Base-by-base conservation (phyloP, 1,140 invertebrate genomes). In the Holcopasites calliopsidis region DNA sequence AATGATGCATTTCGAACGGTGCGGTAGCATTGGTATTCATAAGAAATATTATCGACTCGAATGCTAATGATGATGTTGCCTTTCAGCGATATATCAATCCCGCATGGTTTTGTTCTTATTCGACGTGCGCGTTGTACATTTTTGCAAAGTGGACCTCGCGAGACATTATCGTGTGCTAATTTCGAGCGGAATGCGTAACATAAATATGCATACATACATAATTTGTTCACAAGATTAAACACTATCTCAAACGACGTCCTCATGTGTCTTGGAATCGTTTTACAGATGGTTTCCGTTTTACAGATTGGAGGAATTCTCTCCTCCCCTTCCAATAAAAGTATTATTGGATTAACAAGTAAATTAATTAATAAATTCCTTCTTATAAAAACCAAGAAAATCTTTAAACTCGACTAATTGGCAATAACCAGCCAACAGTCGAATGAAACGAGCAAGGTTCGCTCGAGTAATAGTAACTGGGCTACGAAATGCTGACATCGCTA, bases 41-140 rank as follows among this genome's bases (percentile, higher is more conserved):
- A 40, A 72, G 69, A 72, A 72, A 72, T 64, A 64, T 72, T 31
- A 64, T 40, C 69, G 33, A 52, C 23, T 52, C 42, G 2, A 49
- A 72, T 72, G 69, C 58, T 72, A 72, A 72, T 64, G 69, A 52
- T 64, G 58, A 72, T 50, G 69, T 72, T 38, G 57, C 35, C 58
- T 72, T 62, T 72, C 58, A 52, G 33, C 58, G 23, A 64, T 72
- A 50, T 40, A 72, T 72, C 69, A 72, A 64, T 72, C 69, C 23
- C 40, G 3, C 10, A 33, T 0, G 54, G 35, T 44, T 60, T 60
- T 31, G 40, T 69, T 69, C 68, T 52, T 5, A 21, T 21, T 42
- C 26, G 23, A 11, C 18, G 4, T 28, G 16, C 28, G 68, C n/a
- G n/a, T n/a, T 33, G 54, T n/a, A 23, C 26, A 40, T 13, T 40